Base-by-base conservation (phyloP, 2,113 vertebrate species). In the Sorex araneus region DNA sequence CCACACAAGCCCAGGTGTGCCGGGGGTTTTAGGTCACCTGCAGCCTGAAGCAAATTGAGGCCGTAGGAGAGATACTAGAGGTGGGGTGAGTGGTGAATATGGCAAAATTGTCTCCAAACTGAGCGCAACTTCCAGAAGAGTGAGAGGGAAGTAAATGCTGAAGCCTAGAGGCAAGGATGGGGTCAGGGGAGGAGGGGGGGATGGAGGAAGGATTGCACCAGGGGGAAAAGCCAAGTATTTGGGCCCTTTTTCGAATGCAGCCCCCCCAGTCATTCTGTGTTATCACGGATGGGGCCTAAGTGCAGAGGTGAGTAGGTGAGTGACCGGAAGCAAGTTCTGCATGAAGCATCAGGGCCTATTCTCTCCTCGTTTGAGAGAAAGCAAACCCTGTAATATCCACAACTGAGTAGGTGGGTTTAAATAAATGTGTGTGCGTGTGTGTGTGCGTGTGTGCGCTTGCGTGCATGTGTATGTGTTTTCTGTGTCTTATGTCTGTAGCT, bases 161-260 rank as follows among this genome's bases (percentile, higher is more conserved):
- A 74, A 67, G 21, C 0, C 28, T 7, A 13, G 47, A 50, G 47
- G 10, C 47, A 50, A 13, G 47, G 47, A 50, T 13, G 13, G 47
- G 47, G 13, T 50, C 13, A 13, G 47, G 47, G 9, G 10, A 2
- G 12, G 13, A 1, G 13, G 21, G 2, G 47, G 47, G 47, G 2
- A 50, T 10, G 12, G 13, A 2, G 13, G 28, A 4, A 23, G 23
- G 57, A 40, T 16, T 23, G 19, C 0, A 3, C 0, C 25, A 32
- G 12, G 9, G 9, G 2, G 23, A 10, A 18, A 36, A n/a, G 25
- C 7, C 1, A 36, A 8, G 7, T 32, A 21, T 25, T 43, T 28
- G 10, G 54, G 47, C 10, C 10, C 25, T 9, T 45, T 40, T 75
- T 80, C 57, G 40, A 36, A 50, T 0, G 18, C 36, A 3, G 27